phyloP scores from a whole-genome alignment of 2,113 vertebrate genomes.

The Chaenogobius annularis region DNA sequence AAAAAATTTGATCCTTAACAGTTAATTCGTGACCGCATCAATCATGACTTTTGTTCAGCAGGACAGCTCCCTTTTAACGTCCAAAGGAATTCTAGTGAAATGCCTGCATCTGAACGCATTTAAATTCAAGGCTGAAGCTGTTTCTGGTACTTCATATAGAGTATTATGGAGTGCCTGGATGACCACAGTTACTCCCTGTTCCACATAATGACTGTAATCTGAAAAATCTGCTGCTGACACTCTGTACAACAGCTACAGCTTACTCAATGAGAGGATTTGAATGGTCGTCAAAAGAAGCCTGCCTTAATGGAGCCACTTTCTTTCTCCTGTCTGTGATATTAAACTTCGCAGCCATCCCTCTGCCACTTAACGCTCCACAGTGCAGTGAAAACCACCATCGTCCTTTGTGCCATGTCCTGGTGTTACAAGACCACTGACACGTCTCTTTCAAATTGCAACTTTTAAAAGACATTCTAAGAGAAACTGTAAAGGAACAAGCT shows the following conservation, averaged over 20 bases:
- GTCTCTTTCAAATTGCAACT: background rate
- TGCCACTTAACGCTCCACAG: background rate
- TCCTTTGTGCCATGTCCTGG: background rate
- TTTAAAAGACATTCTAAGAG: background rate
- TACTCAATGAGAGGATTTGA: background rate
- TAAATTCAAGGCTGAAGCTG: too few species aligned
- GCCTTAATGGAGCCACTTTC: background rate
- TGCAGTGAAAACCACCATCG: background rate
- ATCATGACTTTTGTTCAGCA: too few species aligned
- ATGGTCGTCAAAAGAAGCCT: background rate
- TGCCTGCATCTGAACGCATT: too few species aligned
- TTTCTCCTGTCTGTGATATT: conserved; percentile 1
- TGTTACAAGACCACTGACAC: background rate
- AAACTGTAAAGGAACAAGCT: background rate
- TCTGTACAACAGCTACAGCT: background rate
- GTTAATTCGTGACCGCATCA: too few species aligned
- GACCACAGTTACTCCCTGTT: background rate
- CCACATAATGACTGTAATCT: background rate
- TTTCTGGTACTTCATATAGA: background rate
- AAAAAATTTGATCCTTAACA: too few species aligned
- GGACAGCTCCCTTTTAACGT: too few species aligned
- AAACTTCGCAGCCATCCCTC: background rate
- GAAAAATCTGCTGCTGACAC: background rate
- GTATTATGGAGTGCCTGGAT: background rate
- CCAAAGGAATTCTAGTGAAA: too few species aligned